Percentiles rank a stretch among this genome's conserved stretches.
Evolutionary conservation across 2,888 invertebrate species (phyloP).

Genomic region (Perdita meconis): DNA sequence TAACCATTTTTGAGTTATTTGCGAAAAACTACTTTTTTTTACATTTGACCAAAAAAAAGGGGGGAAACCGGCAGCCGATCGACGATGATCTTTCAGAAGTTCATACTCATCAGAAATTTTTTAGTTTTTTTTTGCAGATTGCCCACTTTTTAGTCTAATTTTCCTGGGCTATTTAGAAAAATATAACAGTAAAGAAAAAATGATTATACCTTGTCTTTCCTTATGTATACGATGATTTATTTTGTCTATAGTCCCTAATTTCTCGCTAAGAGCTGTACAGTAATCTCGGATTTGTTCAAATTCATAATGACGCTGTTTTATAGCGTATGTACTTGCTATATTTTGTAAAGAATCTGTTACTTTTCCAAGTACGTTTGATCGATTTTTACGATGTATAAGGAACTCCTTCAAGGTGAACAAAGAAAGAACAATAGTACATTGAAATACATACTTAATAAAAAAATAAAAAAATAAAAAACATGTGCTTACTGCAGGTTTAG

Average conservation of each 20-base stretch:
- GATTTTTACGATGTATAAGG: conserved; percentile 86
- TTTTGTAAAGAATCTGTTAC: conserved; percentile 87
- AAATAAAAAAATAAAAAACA: neutral
- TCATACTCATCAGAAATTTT: too few species aligned
- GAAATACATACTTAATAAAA: neutral
- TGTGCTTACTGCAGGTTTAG: conserved; percentile 87
- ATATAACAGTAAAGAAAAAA: neutral
- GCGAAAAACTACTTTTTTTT: too few species aligned
- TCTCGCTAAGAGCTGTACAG: conserved; percentile 87
- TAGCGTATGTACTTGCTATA: conserved; percentile 85
- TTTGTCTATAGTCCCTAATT: conserved; percentile 87
- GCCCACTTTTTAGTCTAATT: too few species aligned
- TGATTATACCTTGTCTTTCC: conserved; percentile 85
- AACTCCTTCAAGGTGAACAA: conserved; percentile 86
- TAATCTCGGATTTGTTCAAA: conserved; percentile 88
- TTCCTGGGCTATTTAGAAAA: too few species aligned
- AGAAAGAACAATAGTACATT: neutral
- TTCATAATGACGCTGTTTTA: conserved; percentile 87
- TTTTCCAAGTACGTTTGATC: conserved; percentile 86
- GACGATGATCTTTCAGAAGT: too few species aligned
- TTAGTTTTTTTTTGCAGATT: too few species aligned
- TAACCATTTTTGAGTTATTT: too few species aligned
- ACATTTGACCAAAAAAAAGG: too few species aligned
- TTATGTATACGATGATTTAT: conserved; percentile 88
- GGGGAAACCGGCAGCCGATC: too few species aligned